phyloP scores from a whole-genome alignment of 1,140 invertebrate genomes.

The Vollenhovia emeryi region DNA sequence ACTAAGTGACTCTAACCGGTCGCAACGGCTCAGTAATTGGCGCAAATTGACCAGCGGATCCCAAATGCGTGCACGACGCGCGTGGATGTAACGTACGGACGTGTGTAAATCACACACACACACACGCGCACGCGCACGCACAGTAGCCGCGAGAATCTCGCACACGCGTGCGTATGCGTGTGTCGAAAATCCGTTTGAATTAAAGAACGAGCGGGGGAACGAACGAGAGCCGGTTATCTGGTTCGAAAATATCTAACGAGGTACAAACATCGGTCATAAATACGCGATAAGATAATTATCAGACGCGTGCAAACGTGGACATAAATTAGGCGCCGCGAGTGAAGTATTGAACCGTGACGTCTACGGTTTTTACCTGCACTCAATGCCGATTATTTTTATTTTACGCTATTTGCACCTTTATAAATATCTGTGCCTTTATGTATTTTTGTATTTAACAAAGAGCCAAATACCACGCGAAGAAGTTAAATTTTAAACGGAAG shows the following conservation, averaged over 20 bases:
- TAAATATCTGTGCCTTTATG: background rate
- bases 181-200: slow-evolving; percentile 6
- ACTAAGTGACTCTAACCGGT: slow-evolving; percentile 77
- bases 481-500: background rate
- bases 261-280: background rate
- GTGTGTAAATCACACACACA: background rate
- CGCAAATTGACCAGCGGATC: slow-evolving; percentile 76
- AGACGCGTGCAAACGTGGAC: background rate
- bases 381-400: background rate
- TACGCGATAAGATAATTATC: background rate
- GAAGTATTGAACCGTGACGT: background rate
- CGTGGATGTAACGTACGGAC: background rate
- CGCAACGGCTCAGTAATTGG: slow-evolving; percentile 76
- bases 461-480: background rate
- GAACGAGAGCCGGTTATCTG: background rate
- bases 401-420: background rate
- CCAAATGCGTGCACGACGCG: slow-evolving; percentile 51
- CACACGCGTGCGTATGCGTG: background rate
- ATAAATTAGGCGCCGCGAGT: background rate
- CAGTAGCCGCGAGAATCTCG: background rate
- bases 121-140: too few species aligned
- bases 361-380: background rate
- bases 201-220: background rate
- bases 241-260: background rate
- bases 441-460: background rate